Evolutionary conservation across 2,797 vertebrate species (phyloP).

Genomic region (Heterohyrax brucei): DNA sequence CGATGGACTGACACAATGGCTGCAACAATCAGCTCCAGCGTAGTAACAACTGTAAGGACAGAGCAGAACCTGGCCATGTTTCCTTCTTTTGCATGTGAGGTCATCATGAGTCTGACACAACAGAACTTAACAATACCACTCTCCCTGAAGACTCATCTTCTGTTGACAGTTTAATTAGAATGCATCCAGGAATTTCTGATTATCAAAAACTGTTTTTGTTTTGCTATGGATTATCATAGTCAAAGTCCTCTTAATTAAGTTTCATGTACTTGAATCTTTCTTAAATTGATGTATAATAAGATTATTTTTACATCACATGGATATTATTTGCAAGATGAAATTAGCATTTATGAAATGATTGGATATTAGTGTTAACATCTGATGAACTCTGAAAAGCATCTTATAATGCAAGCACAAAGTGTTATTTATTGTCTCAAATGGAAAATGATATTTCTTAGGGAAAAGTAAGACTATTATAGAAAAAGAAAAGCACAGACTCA

Average conservation of each 20-base stretch:
- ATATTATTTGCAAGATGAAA: conserved; percentile 50
- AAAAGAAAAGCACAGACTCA: neutral
- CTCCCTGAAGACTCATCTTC: neutral
- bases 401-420: neutral
- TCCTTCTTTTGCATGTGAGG: neutral
- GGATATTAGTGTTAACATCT: neutral
- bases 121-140: neutral
- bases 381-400: neutral
- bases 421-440: neutral
- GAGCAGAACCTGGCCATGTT: neutral
- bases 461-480: neutral
- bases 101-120: neutral
- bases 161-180: neutral
- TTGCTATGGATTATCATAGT: neutral
- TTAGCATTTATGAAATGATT: conserved; percentile 28
- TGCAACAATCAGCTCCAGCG: neutral
- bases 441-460: neutral
- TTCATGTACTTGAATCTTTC: conserved; percentile 46
- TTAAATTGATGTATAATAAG: neutral
- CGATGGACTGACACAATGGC: neutral
- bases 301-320: conserved; percentile 15
- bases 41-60: neutral
- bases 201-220: neutral
- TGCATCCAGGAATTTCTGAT: neutral
- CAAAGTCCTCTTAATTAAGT: neutral